phyloP scores from a whole-genome alignment of 2,797 vertebrate genomes.

The Mormyrops boulengeri region DNA sequence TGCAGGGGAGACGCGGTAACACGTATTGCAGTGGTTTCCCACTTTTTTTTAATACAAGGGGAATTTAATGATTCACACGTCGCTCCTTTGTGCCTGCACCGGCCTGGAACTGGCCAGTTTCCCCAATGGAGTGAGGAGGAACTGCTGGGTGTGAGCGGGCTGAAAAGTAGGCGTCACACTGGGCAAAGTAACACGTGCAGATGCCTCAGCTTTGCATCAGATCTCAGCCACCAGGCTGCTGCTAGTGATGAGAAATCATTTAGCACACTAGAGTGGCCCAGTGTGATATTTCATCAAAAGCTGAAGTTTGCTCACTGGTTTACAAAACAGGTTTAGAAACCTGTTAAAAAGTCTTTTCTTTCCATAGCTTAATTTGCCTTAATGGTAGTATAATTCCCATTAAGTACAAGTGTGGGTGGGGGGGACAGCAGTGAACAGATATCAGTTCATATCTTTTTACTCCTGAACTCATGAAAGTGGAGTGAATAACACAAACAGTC shows the following conservation, averaged over 20 bases:
- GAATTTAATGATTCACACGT: neutral
- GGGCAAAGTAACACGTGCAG: neutral
- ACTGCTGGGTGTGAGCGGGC: neutral
- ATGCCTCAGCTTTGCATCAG: neutral
- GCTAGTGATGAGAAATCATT: conserved; percentile 19
- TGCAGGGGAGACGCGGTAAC: neutral
- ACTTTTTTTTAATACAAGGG: neutral
- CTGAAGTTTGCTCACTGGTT: conserved; percentile 15
- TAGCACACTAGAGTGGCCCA: conserved; percentile 29
- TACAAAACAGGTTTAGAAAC: neutral
- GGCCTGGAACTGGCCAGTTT: neutral
- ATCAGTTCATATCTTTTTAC: neutral
- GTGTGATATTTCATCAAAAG: conserved; percentile 31
- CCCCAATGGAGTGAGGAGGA: neutral
- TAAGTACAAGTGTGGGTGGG: neutral
- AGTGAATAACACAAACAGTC: neutral
- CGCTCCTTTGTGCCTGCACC: neutral
- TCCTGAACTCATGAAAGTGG: neutral
- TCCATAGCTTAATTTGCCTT: neutral
- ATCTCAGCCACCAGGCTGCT: conserved; percentile 22
- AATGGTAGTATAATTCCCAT: neutral
- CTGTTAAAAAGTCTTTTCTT: neutral
- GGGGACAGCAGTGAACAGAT: neutral
- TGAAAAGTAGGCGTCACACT: neutral
- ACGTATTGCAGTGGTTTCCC: neutral